phyloP scores from a whole-genome alignment of 2,888 invertebrate genomes.

The Heliconius sara region DNA sequence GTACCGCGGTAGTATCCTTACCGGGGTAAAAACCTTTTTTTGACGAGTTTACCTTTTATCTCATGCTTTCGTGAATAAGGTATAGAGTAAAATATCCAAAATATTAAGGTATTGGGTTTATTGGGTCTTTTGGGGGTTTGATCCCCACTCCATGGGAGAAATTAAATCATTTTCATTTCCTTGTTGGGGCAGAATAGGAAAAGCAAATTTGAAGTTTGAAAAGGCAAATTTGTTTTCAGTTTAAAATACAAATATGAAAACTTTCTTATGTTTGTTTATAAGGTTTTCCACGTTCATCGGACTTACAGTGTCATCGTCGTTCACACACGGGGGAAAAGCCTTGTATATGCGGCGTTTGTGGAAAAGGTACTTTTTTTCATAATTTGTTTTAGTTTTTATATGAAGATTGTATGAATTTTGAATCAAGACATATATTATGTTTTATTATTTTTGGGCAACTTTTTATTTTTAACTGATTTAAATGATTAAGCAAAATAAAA shows the following conservation, averaged over 20 bases:
- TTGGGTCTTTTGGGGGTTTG: too few species aligned
- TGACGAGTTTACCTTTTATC: too few species aligned
- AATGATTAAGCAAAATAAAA: too few species aligned
- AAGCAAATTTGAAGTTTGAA: not conserved
- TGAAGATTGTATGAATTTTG: not conserved
- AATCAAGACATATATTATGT: too few species aligned
- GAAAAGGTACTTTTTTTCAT: slow-evolving; percentile 66
- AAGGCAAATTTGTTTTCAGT: not conserved
- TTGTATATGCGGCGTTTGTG: slow-evolving; percentile 78
- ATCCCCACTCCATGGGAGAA: not conserved
- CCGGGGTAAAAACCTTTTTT: too few species aligned
- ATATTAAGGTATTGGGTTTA: not conserved
- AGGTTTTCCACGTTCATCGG: slow-evolving; percentile 86
- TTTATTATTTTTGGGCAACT: too few species aligned
- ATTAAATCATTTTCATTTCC: not conserved
- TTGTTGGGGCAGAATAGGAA: not conserved
- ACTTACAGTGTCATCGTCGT: slow-evolving; percentile 84
- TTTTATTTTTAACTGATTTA: too few species aligned
- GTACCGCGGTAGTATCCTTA: too few species aligned
- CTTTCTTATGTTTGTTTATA: slow-evolving; percentile 29
- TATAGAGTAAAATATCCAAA: not conserved
- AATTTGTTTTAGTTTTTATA: not conserved
- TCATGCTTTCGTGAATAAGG: too few species aligned
- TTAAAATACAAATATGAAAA: not conserved
- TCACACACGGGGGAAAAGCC: slow-evolving; percentile 86